phyloP scores from a whole-genome alignment of 2,888 invertebrate genomes.

The Craniophora ligustri region DNA sequence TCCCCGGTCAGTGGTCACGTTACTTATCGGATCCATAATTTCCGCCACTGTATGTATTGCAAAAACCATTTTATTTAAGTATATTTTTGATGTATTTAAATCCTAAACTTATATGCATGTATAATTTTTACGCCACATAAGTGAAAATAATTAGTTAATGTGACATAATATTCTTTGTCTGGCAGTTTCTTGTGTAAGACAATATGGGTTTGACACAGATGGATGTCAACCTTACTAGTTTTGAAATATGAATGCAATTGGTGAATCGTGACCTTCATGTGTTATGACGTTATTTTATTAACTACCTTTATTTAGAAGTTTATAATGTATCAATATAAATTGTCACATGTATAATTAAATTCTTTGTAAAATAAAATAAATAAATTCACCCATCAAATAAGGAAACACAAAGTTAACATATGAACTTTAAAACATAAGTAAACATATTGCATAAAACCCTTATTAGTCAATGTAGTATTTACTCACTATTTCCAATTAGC shows the following conservation, averaged over 20 bases:
- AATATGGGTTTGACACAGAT: constrained; percentile 3
- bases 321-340: too few relatives aligned
- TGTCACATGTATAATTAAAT: too few relatives aligned
- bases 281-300: not conserved
- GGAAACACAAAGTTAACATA: too few relatives aligned
- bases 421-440: too few relatives aligned
- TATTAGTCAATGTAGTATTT: too few relatives aligned
- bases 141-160: not conserved
- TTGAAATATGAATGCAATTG: too few relatives aligned
- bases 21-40: constrained; percentile 24
- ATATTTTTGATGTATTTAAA: not conserved
- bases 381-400: too few relatives aligned
- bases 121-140: not conserved
- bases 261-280: not conserved
- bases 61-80: constrained; percentile 1
- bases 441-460: too few relatives aligned
- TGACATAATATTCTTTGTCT: not conserved
- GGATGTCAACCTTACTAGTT: not conserved
- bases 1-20: constrained; percentile 26
- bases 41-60: constrained; percentile 5
- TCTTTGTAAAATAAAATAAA: too few relatives aligned
- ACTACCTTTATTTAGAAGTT: not conserved
- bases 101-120: not conserved
- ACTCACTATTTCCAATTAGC: not conserved
- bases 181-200: constrained; percentile 4